A percentile compares a stretch with the other conserved stretches of the same genome.
These are phyloP conservation scores for Patiria pectinifera DNA, from an alignment of 53 echinoderm and acorn worm genomes.

Conservation along the genomic window DNA sequence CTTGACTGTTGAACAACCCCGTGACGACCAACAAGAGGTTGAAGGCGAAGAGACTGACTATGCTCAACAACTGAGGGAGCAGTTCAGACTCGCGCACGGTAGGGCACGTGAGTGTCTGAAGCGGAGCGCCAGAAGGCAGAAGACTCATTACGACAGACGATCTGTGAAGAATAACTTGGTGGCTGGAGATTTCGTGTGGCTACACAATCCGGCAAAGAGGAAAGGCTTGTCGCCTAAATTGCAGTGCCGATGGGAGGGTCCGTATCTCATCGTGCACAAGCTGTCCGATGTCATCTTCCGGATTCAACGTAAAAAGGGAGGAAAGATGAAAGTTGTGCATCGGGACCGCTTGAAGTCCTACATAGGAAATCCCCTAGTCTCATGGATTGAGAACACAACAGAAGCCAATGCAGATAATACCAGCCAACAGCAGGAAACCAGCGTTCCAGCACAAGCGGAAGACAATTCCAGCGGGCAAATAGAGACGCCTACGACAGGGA, in stretches of 20 bases:
- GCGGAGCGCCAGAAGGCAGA: slow-evolving; percentile 13
- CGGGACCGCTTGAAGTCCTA: slow-evolving; percentile 3
- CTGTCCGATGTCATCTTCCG: no score
- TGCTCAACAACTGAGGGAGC: slow-evolving; percentile 5
- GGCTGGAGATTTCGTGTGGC: slow-evolving; percentile 11
- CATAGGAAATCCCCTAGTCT: not conserved
- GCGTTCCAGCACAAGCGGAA: not conserved
- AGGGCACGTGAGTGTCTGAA: slow-evolving; percentile 15
- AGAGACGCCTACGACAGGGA: not conserved
- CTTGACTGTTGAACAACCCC: not conserved
- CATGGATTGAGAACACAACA: not conserved
- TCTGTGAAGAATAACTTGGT: not conserved
- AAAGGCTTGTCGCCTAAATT: no score
- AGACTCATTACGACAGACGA: slow-evolving; percentile 8
- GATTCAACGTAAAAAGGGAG: not conserved
- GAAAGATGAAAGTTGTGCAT: slow-evolving; percentile 32
- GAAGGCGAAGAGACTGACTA: not conserved
- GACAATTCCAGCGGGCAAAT: not conserved
- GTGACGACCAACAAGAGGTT: not conserved
- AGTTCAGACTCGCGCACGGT: not conserved
- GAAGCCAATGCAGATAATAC: not conserved
- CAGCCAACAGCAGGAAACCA: not conserved
- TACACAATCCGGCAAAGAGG: not conserved
- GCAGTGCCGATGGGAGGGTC: no score
- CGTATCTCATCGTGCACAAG: no score